Conservation (phyloP, 2,113 vertebrate genomes). For the Trogon melanurus region DNA sequence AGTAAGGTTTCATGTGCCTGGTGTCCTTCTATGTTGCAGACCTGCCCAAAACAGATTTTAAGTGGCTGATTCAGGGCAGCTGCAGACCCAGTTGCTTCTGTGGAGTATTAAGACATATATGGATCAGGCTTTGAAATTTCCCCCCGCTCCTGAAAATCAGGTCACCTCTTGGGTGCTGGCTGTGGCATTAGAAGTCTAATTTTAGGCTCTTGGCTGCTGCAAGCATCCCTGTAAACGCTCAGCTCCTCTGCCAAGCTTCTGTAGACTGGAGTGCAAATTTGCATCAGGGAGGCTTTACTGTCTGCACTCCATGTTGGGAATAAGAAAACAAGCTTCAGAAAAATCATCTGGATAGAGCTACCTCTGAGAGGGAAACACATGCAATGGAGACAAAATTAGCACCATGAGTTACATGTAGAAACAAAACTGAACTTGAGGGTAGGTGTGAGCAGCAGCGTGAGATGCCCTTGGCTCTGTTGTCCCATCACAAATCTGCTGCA, state of each 20-base stretch:
- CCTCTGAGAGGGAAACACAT: background rate
- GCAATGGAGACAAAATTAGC: background rate
- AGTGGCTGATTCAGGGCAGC: background rate
- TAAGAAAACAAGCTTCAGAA: background rate
- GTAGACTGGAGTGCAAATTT: conserved; percentile 22
- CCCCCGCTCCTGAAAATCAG: conserved; percentile 11
- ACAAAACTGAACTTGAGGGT: background rate
- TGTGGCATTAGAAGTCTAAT: conserved; percentile 16
- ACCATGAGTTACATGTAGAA: background rate
- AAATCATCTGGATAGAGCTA: background rate
- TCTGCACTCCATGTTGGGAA: background rate
- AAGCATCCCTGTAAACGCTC: background rate
- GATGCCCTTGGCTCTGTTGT: background rate
- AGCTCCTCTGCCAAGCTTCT: conserved; percentile 22
- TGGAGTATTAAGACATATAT: background rate
- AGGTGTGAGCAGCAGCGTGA: background rate
- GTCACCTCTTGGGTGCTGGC: conserved; percentile 21
- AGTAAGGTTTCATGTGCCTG: background rate
- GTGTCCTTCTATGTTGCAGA: background rate
- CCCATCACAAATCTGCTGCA: background rate
- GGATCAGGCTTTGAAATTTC: background rate
- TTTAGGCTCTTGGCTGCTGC: conserved; percentile 27
- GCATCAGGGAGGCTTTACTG: background rate
- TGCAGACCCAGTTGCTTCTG: background rate
- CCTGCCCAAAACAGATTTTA: background rate